Conservation (phyloP, 2,888 invertebrate genomes). For the Torymus aiolomorphi region DNA sequence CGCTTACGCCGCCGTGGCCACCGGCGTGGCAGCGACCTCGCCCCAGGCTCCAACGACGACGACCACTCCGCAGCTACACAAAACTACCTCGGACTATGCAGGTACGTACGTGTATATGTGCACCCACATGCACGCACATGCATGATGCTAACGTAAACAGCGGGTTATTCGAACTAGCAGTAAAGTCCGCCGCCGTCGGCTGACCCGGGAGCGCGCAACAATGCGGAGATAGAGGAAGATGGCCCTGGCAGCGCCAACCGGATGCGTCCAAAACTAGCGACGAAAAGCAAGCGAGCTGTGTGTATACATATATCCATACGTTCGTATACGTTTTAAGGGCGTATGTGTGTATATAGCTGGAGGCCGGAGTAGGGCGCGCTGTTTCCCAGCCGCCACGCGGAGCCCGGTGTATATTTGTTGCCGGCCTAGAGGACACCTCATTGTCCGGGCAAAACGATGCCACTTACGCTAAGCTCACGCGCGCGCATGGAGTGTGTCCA, state of each 20-base stretch:
- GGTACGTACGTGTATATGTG: slow-evolving; percentile 64
- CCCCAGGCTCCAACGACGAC: slow-evolving; percentile 61
- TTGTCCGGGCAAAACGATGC: slow-evolving; percentile 22
- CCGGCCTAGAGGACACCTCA: slow-evolving; percentile 31
- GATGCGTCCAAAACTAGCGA: background rate
- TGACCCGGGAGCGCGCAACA: background rate
- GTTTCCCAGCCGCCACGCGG: background rate
- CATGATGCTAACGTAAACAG: slow-evolving; percentile 30
- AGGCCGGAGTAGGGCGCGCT: background rate
- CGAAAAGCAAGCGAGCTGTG: background rate
- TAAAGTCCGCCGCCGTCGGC: slow-evolving; percentile 2
- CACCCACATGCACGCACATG: background rate
- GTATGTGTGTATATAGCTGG: background rate
- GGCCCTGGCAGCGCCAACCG: background rate
- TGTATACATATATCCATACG: too few species aligned
- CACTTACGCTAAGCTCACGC: slow-evolving; percentile 24
- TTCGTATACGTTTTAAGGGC: too few species aligned
- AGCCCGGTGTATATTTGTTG: slow-evolving; percentile 22
- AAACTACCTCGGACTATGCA: slow-evolving; percentile 70
- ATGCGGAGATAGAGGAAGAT: slow-evolving; percentile 30
- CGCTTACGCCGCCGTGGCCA: slow-evolving; percentile 67
- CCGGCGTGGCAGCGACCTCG: slow-evolving; percentile 49
- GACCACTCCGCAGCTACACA: slow-evolving; percentile 71
- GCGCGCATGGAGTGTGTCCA: background rate
- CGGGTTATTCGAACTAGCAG: slow-evolving; percentile 38